A percentile compares a stretch with the other conserved stretches of the same genome.
These are phyloP conservation scores for Eleutherodactylus coqui DNA, from an alignment of 2,797 vertebrate species.

Conservation along the genomic window DNA sequence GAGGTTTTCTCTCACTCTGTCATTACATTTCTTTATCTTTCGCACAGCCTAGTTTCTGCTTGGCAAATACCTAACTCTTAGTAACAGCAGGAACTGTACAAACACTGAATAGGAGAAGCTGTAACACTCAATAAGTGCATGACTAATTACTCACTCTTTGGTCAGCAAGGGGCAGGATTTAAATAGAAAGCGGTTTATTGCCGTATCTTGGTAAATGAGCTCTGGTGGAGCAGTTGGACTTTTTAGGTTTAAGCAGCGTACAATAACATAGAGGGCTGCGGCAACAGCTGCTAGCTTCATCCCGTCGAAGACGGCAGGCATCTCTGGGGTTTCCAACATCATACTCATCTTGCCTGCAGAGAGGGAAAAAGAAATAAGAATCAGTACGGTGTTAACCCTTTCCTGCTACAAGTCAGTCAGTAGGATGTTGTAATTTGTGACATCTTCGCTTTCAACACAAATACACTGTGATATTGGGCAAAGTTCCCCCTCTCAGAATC, in stretches of 20 bases:
- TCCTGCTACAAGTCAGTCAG: not conserved
- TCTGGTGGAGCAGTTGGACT: constrained; percentile 87
- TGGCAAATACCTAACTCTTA: constrained; percentile 4
- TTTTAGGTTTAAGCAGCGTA: constrained; percentile 92
- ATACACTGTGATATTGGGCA: not conserved
- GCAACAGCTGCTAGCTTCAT: constrained; percentile 92
- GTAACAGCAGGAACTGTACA: not conserved
- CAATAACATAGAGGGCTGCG: constrained; percentile 88
- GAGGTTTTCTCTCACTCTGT: not conserved
- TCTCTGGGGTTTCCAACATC: constrained; percentile 80
- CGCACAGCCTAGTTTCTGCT: not conserved
- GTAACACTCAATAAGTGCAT: not conserved
- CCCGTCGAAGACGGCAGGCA: constrained; percentile 92
- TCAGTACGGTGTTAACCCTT: not conserved
- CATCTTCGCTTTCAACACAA: not conserved
- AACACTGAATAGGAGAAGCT: not conserved
- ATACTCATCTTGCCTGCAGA: constrained; percentile 75
- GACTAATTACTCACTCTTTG: constrained; percentile 88
- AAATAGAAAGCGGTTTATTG: constrained; percentile 86
- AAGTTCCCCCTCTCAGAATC: not conserved
- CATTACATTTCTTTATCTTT: not conserved
- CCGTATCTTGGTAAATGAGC: constrained; percentile 85
- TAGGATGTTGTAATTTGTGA: not conserved
- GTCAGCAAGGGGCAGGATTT: constrained; percentile 90
- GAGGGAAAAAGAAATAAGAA: constrained; percentile 24